Conservation (phyloP, 2,888 invertebrate genomes). For the Dynastes maya region DNA sequence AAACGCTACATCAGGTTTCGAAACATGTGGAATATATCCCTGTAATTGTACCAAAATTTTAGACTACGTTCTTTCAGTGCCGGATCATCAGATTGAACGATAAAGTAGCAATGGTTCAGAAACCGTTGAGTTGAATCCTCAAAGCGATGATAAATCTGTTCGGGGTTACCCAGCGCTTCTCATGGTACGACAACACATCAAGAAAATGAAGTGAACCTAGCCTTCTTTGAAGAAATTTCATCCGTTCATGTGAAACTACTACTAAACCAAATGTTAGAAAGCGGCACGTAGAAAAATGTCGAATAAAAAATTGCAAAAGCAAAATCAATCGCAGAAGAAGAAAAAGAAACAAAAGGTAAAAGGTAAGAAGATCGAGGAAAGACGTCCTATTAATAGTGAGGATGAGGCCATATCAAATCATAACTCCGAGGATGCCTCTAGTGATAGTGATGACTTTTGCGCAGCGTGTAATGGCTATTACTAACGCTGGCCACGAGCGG, state of each 20-base stretch:
- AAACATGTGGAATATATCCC: not conserved
- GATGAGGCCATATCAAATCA: not conserved
- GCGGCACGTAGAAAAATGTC: not conserved
- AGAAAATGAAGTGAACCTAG: not conserved
- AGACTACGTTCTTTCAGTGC: not conserved
- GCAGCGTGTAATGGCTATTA: not conserved
- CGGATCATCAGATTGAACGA: conserved; percentile 2
- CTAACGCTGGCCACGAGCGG: too few species aligned
- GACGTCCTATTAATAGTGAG: too few species aligned
- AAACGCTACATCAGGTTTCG: too few species aligned
- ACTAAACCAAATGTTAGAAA: not conserved
- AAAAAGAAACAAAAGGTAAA: not conserved
- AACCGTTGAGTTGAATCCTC: not conserved
- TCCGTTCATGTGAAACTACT: not conserved
- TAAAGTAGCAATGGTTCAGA: not conserved
- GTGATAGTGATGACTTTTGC: not conserved
- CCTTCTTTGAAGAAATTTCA: not conserved
- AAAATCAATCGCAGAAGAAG: not conserved
- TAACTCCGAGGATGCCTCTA: not conserved
- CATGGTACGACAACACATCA: too few species aligned
- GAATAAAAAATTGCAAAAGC: too few species aligned
- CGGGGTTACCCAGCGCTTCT: too few species aligned
- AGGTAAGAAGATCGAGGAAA: not conserved
- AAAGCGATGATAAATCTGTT: not conserved
- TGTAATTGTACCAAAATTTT: too few species aligned